Evolutionary conservation across 1,140 invertebrate genomes (phyloP), one percentile per base, ranked within the genome.

Genomic region (Bradysia coprophila): DNA sequence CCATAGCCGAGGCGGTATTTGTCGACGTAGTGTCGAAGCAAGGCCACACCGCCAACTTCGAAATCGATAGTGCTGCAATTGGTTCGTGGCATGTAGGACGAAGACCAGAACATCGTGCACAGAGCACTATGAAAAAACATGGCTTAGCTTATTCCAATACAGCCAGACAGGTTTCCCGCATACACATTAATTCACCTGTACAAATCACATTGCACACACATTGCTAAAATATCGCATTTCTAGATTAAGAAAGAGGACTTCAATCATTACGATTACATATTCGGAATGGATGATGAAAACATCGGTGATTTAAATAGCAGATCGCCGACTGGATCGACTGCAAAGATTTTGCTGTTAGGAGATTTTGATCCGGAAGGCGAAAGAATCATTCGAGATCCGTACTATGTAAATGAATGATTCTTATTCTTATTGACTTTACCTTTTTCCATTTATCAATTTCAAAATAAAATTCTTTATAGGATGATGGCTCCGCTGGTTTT

Each of bases 1-100:
- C 91, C 5, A 93, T 93, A 46, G 89, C 89, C 16, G 89, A 93
- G 62, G 87, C 84, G 8, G 83, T 94, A 1, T 92, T 94, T 64
- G 59, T 69, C 21, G 70, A 90, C 46, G 56, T 73, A 9, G 63
- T 85, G 8, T 70, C 71, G 49, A 69, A 84, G 51, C 59, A 65
- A 44, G 68, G 70, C 32, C 49, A 75, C 5, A 48, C 59, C 1
- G 62, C 75, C 47, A 51, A 75, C 49, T 93, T 87, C 89, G 65
- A 74, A 46, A 78, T 88, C 3, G 88, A 95, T 53, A 93, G 88
- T 66, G 86, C 87, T 2, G 92, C 80, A 10, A 73, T 89, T 23
- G 80, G 79, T 4, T 62, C 65, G 22, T 95, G 85, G 76, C 88
- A 95, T 62, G 71, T 78, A 28, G 90, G 90, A 0, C 79, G 78